Evolutionary conservation across 2,797 vertebrate species (phyloP), one percentile per base, ranked within the genome.

Genomic region (Fratercula arctica): DNA sequence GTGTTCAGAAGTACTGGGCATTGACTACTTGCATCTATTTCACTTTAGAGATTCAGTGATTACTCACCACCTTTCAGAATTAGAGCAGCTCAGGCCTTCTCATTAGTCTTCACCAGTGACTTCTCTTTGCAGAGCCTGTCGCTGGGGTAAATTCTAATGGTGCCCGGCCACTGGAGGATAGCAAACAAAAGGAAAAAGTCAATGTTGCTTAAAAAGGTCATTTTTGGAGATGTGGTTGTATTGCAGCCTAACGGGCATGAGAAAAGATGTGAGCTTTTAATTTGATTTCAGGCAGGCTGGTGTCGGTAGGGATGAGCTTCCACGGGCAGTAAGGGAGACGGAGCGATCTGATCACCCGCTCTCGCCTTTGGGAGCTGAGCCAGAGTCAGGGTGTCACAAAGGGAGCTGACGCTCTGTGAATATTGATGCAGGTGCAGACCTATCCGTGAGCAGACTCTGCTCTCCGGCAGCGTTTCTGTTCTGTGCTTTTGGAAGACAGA

Each of bases 361-460:
- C 31, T 45, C 2, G 2, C 0, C 1, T 37, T 11, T 0, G 1
- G 67, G 59, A 23, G 26, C 9, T 4, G 24, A 63, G 54, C 21
- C 0, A 0, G n/a, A 57, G 63, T 13, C 14, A 2, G n/a, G 31
- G 2, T 24, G 35, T 54, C 43, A 3, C 0, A 11, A 29, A 3
- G 3, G 3, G 57, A 59, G 69, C 66, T 41, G 89, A 12, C 2
- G 20, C 20, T 25, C 37, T 31, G 16, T 29, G 76, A 43, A 31
- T 68, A 13, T 31, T 15, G 48, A 28, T 88, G 19, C 11, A 26
- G 15, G 19, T 35, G 68, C 64, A 48, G 77, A 13, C n/a, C 31
- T 50, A 1, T 51, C 51, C 2, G 1, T 11, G 46, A 45, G 54
- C 74, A 48, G 61, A 13, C 26, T 23, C 51, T 61, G 46, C 43